Evolutionary conservation across 2,797 vertebrate genomes (phyloP), one percentile per base, ranked within the genome.

Genomic region (Morus bassanus): DNA sequence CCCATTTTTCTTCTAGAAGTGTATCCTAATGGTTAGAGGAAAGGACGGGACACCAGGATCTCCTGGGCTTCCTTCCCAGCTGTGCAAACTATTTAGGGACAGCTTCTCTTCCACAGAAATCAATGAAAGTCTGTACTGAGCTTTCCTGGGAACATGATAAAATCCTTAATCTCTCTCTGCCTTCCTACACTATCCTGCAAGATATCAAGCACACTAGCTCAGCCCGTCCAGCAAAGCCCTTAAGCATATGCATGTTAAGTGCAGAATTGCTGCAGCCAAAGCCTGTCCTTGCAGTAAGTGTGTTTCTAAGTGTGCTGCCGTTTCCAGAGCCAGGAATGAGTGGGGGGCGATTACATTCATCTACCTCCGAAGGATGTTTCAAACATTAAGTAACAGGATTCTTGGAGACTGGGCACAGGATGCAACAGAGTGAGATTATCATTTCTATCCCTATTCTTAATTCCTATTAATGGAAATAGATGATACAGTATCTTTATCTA

Each of bases 311-410:
- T 11, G 28, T 6, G 2, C 85, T 72, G 79, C 84, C 23, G 1
- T 45, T 76, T 17, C 86, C 88, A 89, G 92, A 48, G 87, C 75
- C 86, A 91, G 94, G 84, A 91, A 88, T 10, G 90, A 93, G 88
- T 80, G 64, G 81, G 70, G 91, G 54, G n/a, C 0, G 1, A 30
- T 39, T 18, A 4, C 5, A 33, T 27, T 18, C 88, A 80, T 69
- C 90, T 35, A 57, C 93, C 85, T 85, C 79, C 64, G 5, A 56
- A 84, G 78, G 79, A 93, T 86, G 46, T 79, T 95, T 92, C 91
- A 69, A 91, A 76, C 82, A 84, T 95, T 53, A 76, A 93, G 89
- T 88, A 96, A 97, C 11, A 51, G 83, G 50, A 94, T 93, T 94
- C 93, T 30, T 96, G 79, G 65, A 94, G 73, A 82, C 54, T 13